Conservation (phyloP, 37 sponge, comb jelly and placozoan species). For the Trichoplax adhaerens region DNA sequence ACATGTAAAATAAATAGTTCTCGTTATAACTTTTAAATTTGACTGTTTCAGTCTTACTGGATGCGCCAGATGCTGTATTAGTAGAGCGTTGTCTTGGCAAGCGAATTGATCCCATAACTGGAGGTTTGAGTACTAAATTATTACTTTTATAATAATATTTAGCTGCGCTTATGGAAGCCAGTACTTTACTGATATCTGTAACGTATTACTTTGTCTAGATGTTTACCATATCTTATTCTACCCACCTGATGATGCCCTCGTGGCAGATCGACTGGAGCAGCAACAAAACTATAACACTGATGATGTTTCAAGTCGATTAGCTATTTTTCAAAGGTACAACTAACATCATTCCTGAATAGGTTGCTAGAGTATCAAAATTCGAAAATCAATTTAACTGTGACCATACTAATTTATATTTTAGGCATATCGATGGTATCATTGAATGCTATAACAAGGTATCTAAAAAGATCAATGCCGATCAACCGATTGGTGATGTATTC, state of each 20-base stretch:
- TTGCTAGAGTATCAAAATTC: not conserved
- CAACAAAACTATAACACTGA: conserved; percentile 8
- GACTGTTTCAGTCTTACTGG: conserved; percentile 52
- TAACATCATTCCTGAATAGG: not conserved
- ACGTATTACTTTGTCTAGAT: conserved; percentile 21
- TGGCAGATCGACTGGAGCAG: conserved; percentile 32
- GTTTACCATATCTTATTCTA: conserved; percentile 73
- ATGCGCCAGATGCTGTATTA: conserved; percentile 51
- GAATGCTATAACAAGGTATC: conserved; percentile 23
- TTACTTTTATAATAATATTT: not conserved
- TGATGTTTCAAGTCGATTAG: conserved; percentile 1
- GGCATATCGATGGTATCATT: conserved; percentile 29
- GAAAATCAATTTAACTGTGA: not conserved
- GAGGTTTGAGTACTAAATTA: conserved; percentile 33
- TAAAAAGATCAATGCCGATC: conserved; percentile 48
- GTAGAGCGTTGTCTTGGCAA: conserved; percentile 69
- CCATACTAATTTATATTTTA: conserved; percentile 2
- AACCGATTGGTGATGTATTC: conserved; percentile 58
- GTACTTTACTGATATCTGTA: not conserved
- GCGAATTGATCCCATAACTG: conserved; percentile 76
- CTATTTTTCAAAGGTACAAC: conserved; percentile 11
- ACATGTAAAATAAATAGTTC: no score
- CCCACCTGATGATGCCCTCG: conserved; percentile 38
- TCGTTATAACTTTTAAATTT: no score
- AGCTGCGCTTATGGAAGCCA: not conserved